These are phyloP conservation scores for Helicoverpa armigera DNA, from an alignment of 1,140 invertebrate genomes.

Conservation along the genomic window DNA sequence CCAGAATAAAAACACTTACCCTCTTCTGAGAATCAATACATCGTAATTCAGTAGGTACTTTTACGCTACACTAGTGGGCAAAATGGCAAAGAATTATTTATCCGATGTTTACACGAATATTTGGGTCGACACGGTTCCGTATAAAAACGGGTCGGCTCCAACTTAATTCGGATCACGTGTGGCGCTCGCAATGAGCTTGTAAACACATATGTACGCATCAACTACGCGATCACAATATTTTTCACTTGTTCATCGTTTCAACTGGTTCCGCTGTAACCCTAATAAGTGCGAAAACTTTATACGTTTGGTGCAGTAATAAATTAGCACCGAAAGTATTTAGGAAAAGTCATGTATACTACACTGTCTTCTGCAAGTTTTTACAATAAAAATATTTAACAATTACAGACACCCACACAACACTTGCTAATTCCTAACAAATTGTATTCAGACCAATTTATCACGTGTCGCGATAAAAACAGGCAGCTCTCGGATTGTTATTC, in stretches of 20 bases:
- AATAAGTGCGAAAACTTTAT: too few species aligned
- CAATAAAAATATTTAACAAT: too few species aligned
- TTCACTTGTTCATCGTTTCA: slow-evolving; percentile 1
- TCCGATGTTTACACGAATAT: slow-evolving; percentile 12
- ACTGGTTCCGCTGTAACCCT: not conserved
- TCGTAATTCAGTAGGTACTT: not conserved
- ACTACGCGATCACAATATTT: slow-evolving; percentile 39
- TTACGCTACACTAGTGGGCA: not conserved
- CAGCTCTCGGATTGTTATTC: not conserved
- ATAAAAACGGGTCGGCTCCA: slow-evolving; percentile 59
- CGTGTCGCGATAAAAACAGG: slow-evolving; percentile 4
- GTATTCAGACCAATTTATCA: not conserved
- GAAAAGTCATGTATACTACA: too few species aligned
- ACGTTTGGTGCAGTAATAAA: not conserved
- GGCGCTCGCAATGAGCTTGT: slow-evolving; percentile 58
- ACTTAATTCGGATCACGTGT: slow-evolving; percentile 74
- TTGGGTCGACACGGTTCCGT: slow-evolving; percentile 55
- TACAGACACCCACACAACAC: too few species aligned
- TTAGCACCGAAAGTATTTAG: not conserved
- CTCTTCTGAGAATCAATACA: not conserved
- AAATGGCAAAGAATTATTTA: slow-evolving; percentile 8
- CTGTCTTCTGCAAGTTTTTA: too few species aligned
- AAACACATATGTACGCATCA: slow-evolving; percentile 55
- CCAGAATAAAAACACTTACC: not conserved
- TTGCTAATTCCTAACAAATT: not conserved